Base-by-base conservation (phyloP, 2,888 invertebrate species). In the Barypeithes pellucidus region DNA sequence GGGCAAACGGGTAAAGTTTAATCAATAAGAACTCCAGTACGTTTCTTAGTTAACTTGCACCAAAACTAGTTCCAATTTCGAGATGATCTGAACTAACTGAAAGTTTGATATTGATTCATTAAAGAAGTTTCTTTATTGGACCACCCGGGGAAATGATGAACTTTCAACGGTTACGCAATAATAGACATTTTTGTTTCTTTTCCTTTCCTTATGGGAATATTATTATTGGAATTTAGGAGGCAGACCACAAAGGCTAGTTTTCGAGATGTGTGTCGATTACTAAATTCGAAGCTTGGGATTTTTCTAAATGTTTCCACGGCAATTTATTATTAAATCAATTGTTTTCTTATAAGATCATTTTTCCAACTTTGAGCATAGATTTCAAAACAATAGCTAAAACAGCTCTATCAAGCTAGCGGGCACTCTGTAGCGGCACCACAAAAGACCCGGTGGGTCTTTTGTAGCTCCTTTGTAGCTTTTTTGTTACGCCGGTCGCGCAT, bases 61-160 rank as follows among this genome's bases (percentile, higher is more conserved):
- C 29, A 33, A 16, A 29, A 29, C 43, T 20, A 45, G 45, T 14
- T 45, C 20, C 14, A 16, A 11, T 29, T n/a, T 62, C 24, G 29
- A 45, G 67, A 57, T 43, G 45, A 57, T 52, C 22, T 14, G 16
- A 57, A 57, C 67, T 22, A 22, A 43, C 43, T 36, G 36, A 68
- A 59, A 68, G 41, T 60, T 59, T 68, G 29, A 59, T 68, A 68
- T 60, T 45, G 50, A 60, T 68, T 68, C 68, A 61, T 68, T 60
- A 50, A 68, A 68, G 61, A 18, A 29, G 29, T 29, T 68, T 68
- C 47, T 54, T 60, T 47, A 60, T 68, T 59, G 39, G 36, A 47
- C 57, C 47, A 59, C 47, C 47, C 14, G 33, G 33, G 50, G 39
- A 60, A 60, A 50, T 45, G 16, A 60, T 67, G 59, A 43, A 43